Evolutionary conservation across 2,888 invertebrate genomes (phyloP).

Genomic region (Dolichopus griseipennis): DNA sequence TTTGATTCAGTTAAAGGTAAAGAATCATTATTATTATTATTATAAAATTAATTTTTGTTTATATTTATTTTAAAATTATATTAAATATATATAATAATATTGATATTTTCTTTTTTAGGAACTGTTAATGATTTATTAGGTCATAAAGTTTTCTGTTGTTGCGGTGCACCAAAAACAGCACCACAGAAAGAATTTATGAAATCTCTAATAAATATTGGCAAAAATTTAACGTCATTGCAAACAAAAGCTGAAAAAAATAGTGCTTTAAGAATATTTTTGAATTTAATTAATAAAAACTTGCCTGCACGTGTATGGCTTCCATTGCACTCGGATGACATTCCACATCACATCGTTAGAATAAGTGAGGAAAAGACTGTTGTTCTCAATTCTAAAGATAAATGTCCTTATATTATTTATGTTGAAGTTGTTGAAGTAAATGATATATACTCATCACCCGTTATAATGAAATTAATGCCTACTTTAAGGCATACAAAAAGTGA

Average conservation of each 20-base stretch:
- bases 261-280: constrained; percentile 84
- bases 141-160: constrained; percentile 66
- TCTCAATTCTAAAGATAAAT: constrained; percentile 84
- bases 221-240: constrained; percentile 67
- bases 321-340: constrained; percentile 62
- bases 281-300: constrained; percentile 88
- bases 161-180: constrained; percentile 70
- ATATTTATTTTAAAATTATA: background rate
- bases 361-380: constrained; percentile 96
- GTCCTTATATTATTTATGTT: constrained; percentile 96
- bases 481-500: constrained; percentile 89
- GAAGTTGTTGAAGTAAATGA: constrained; percentile 87
- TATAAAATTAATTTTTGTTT: background rate
- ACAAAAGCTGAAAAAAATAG: constrained; percentile 90
- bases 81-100: constrained; percentile 5
- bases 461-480: constrained; percentile 78
- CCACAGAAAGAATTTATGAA: constrained; percentile 81
- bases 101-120: background rate
- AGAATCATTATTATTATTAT: constrained; percentile 15
- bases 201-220: constrained; percentile 79
- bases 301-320: constrained; percentile 98
- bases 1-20: constrained; percentile 72
- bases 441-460: constrained; percentile 73
- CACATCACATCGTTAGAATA: constrained; percentile 92
- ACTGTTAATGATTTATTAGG: constrained; percentile 68